phyloP scores from a whole-genome alignment of 35 echinoderm and acorn worm genomes.

The Diadema setosum region DNA sequence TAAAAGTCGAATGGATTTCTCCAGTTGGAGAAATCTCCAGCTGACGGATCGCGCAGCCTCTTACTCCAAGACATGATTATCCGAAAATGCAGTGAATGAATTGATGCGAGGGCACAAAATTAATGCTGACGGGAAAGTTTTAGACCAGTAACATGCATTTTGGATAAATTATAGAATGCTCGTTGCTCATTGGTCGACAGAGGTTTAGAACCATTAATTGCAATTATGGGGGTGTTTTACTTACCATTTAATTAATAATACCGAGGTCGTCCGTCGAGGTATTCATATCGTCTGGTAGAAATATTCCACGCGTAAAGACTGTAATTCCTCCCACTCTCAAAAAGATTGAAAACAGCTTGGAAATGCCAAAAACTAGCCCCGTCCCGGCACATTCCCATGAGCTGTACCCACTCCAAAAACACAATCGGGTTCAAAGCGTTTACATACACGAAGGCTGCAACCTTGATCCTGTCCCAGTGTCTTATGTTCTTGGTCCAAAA shows the following conservation, averaged over 20 bases:
- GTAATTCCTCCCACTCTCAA: background rate
- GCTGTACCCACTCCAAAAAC: background rate
- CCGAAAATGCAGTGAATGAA: background rate
- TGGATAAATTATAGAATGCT: background rate
- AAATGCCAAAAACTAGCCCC: background rate
- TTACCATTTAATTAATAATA: background rate
- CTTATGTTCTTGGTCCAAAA: constrained; percentile 17
- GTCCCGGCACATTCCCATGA: background rate
- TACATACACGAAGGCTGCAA: background rate
- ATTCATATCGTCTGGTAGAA: background rate
- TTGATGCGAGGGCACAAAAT: background rate
- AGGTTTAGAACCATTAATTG: background rate
- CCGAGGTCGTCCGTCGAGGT: background rate
- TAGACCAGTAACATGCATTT: background rate
- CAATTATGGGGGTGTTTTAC: background rate
- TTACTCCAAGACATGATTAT: constrained; percentile 2
- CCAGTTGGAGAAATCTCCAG: background rate
- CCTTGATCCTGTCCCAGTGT: background rate
- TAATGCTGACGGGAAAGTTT: background rate
- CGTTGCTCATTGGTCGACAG: background rate
- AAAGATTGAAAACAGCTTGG: background rate
- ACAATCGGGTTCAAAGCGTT: background rate
- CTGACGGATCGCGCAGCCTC: background rate
- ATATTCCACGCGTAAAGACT: background rate
- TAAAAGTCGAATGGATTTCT: background rate